Evolutionary conservation across 2,888 invertebrate species (phyloP).

Genomic region (Tetramorium bicarinatum): DNA sequence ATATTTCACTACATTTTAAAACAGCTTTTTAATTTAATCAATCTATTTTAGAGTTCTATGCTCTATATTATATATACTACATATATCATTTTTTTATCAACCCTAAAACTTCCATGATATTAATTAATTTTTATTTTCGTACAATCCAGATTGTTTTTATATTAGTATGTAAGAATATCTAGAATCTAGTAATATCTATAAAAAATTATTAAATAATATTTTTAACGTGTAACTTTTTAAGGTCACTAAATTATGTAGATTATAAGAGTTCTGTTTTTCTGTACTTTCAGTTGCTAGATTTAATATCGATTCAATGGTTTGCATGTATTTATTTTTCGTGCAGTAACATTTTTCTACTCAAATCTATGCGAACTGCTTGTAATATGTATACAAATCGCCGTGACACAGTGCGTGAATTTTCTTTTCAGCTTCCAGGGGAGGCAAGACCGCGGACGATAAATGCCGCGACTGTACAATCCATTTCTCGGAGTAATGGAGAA

Average conservation of each 20-base stretch:
- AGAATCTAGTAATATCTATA: no score
- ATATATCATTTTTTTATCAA: not conserved
- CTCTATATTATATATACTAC: not conserved
- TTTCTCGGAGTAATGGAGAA: conserved; percentile 44
- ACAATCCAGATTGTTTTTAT: not conserved
- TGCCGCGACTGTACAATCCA: conserved; percentile 20
- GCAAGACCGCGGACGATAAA: conserved; percentile 34
- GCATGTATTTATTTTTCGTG: not conserved
- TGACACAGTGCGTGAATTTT: conserved; percentile 38
- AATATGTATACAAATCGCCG: conserved; percentile 24
- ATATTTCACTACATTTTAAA: not conserved
- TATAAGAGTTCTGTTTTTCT: not conserved
- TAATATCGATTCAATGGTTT: not conserved
- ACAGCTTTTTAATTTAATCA: not conserved
- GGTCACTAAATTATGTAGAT: not conserved
- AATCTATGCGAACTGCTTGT: not conserved
- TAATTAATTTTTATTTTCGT: not conserved
- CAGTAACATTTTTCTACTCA: not conserved
- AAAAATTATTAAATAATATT: not conserved
- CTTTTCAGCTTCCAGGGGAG: conserved; percentile 43
- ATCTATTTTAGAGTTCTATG: not conserved
- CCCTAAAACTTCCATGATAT: not conserved
- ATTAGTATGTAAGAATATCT: not conserved
- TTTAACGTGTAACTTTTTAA: not conserved
- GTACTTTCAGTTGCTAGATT: not conserved